Evolutionary conservation across 2,113 vertebrate genomes (phyloP).

Genomic region (Calidris pugnax): DNA sequence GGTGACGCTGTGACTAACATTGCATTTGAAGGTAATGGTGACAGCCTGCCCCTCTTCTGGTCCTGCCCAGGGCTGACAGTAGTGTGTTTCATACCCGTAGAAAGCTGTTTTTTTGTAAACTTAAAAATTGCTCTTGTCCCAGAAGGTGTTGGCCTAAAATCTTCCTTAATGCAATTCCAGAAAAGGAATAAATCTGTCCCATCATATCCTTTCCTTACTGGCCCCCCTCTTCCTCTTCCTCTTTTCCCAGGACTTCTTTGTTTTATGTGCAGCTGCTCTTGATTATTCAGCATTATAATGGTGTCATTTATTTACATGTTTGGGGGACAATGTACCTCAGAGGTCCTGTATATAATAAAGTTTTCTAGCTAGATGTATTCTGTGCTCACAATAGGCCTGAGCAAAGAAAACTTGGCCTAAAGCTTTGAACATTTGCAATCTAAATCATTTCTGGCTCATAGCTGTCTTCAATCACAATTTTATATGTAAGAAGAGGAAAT

Average conservation of each 20-base stretch:
- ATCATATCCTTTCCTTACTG: not conserved
- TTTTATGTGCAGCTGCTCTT: not conserved
- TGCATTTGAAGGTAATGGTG: not conserved
- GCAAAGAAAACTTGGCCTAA: not conserved
- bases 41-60: not conserved
- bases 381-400: not conserved
- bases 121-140: not conserved
- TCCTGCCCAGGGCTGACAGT: not conserved
- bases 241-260: not conserved
- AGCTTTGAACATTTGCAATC: not conserved
- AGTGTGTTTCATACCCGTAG: not conserved
- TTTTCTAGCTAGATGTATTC: not conserved
- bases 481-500: not conserved
- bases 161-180: not conserved
- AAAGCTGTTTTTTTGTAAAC: not conserved
- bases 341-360: not conserved
- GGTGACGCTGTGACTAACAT: not conserved
- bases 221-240: not conserved
- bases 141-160: not conserved
- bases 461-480: not conserved
- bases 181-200: not conserved
- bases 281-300: not conserved
- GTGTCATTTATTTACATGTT: not conserved
- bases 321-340: not conserved
- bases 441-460: not conserved